phyloP scores from a whole-genome alignment of 2,797 vertebrate genomes.

The Sternarchorhynchus goeldii region DNA sequence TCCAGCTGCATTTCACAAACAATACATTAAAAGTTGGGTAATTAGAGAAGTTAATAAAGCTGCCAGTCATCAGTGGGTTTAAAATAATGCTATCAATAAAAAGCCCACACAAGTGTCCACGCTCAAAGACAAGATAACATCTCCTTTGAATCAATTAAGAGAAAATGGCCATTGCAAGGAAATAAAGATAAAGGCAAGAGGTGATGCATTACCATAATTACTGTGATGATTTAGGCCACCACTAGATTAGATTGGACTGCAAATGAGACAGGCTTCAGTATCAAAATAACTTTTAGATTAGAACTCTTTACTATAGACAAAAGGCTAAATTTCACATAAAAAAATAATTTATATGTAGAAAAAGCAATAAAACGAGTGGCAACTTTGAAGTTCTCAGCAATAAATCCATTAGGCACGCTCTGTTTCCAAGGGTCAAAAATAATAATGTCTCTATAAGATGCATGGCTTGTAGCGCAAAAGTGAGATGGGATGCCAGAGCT shows the following conservation, averaged over 20 bases:
- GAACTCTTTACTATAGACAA: neutral
- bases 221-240: slow-evolving; percentile 59
- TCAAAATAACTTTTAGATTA: neutral
- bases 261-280: slow-evolving; percentile 50
- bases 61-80: slow-evolving; percentile 65
- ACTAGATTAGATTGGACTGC: slow-evolving; percentile 66
- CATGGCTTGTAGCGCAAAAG: too few relatives aligned
- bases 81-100: slow-evolving; percentile 73
- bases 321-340: neutral
- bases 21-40: slow-evolving; percentile 69
- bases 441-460: neutral
- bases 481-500: too few relatives aligned
- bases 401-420: neutral
- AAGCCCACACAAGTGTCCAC: slow-evolving; percentile 56
- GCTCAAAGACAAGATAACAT: slow-evolving; percentile 67
- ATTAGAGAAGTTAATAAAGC: slow-evolving; percentile 72
- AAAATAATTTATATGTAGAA: neutral
- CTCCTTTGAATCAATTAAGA: slow-evolving; percentile 72
- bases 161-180: slow-evolving; percentile 66
- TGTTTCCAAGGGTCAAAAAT: neutral
- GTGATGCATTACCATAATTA: slow-evolving; percentile 72
- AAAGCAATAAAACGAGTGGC: slow-evolving; percentile 5
- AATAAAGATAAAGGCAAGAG: slow-evolving; percentile 70
- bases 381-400: neutral
- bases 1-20: slow-evolving; percentile 44